Evolutionary conservation across 2,113 vertebrate genomes (phyloP).

Genomic region (Chaenocephalus aceratus): DNA sequence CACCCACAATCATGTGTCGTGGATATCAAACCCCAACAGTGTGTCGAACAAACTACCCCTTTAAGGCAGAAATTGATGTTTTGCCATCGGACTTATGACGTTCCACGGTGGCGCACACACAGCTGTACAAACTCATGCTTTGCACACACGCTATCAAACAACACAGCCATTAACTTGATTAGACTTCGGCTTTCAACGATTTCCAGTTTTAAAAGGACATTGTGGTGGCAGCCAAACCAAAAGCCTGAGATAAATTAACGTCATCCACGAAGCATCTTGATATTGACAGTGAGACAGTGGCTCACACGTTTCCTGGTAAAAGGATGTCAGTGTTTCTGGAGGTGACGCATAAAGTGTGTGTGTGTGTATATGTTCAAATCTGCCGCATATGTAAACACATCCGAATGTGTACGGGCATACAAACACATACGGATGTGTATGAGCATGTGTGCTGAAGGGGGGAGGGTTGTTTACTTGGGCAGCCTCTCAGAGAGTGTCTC

Average conservation of each 20-base stretch:
- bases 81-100: conserved; percentile 26
- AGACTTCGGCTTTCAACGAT: conserved; percentile 35
- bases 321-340: conserved; percentile 35
- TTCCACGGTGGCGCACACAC: conserved; percentile 35
- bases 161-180: conserved; percentile 52
- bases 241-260: conserved; percentile 41
- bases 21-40: conserved; percentile 34
- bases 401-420: conserved; percentile 54
- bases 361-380: conserved; percentile 21
- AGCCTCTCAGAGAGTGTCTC: conserved; percentile 73
- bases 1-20: conserved; percentile 38
- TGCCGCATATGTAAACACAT: conserved; percentile 62
- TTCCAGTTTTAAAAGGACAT: conserved; percentile 56
- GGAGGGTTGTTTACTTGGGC: conserved; percentile 79
- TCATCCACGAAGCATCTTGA: conserved; percentile 52
- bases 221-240: conserved; percentile 37
- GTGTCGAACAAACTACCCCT: conserved; percentile 38
- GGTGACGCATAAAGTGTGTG: conserved; percentile 38
- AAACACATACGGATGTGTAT: conserved; percentile 71
- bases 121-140: conserved; percentile 53
- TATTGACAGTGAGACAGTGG: conserved; percentile 54
- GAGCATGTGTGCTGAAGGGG: conserved; percentile 59
- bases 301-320: conserved; percentile 58
- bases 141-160: conserved; percentile 47
- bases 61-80: conserved; percentile 48